phyloP scores from a whole-genome alignment of 2,113 vertebrate species.

The Melanostigma gelatinosum region DNA sequence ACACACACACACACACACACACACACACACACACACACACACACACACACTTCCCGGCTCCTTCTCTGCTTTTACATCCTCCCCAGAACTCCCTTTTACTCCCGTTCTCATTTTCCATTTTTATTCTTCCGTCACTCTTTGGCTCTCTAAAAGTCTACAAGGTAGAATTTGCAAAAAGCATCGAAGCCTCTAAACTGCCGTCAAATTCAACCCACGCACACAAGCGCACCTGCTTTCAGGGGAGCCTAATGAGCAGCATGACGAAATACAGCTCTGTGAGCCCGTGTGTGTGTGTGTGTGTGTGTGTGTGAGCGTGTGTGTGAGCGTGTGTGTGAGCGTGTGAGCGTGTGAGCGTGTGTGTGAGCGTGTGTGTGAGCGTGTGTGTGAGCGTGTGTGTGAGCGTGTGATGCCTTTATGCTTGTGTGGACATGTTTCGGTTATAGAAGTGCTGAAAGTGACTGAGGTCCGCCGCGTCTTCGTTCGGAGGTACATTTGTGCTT shows the following conservation, averaged over 20 bases:
- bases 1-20: no score
- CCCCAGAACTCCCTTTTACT: background rate
- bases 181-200: conserved; percentile 40
- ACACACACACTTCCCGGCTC: no score
- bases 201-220: conserved; percentile 27
- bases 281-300: no score
- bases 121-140: conserved; percentile 16
- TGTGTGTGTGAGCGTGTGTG: background rate
- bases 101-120: background rate
- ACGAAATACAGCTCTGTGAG: conserved; percentile 13
- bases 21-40: conserved; percentile 1
- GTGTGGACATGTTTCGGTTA: conserved; percentile 13
- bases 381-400: background rate
- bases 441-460: background rate
- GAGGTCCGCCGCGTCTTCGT: background rate
- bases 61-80: background rate
- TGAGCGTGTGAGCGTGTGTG: background rate
- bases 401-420: background rate
- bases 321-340: background rate
- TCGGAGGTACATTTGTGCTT: background rate
- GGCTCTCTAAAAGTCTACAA: conserved; percentile 21
- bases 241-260: conserved; percentile 4
- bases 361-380: no score
- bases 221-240: conserved; percentile 4
- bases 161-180: conserved; percentile 16